A percentile compares a stretch with the other conserved stretches of the same genome.
Conservation (phyloP, 1,140 invertebrate genomes). For the Listronotus oregonensis region DNA sequence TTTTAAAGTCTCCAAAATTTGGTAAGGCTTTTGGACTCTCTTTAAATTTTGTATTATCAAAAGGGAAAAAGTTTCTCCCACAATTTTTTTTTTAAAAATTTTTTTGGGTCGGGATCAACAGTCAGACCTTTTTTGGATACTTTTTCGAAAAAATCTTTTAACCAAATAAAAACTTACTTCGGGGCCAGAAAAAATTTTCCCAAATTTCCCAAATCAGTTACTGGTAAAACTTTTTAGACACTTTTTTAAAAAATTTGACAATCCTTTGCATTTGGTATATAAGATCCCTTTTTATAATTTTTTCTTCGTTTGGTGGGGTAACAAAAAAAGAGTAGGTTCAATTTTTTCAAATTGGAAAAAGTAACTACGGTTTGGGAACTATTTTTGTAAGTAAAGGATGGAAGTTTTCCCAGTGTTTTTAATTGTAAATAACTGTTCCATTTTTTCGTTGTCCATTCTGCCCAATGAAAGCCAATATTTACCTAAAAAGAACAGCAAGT, state of each 20-base stretch:
- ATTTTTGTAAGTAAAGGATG: conserved; percentile 57
- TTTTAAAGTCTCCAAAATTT: conserved; percentile 34
- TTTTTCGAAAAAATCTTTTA: conserved; percentile 43
- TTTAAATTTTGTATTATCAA: conserved; percentile 39
- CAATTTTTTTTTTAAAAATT: conserved; percentile 39
- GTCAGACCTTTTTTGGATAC: conserved; percentile 31
- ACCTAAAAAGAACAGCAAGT: conserved; percentile 5
- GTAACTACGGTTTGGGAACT: conserved; percentile 52
- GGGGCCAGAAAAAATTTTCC: conserved; percentile 43
- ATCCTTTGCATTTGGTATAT: conserved; percentile 41
- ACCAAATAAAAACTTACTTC: conserved; percentile 45
- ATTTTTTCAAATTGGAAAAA: conserved; percentile 43
- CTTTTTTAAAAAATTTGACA: conserved; percentile 39
- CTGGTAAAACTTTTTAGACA: conserved; percentile 21
- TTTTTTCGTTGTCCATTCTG: conserved; percentile 54
- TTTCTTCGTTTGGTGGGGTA: conserved; percentile 43
- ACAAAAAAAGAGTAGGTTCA: conserved; percentile 37
- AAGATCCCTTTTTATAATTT: conserved; percentile 37
- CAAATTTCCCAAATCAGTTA: conserved; percentile 45
- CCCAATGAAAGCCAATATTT: conserved; percentile 60
- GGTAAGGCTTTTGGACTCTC: conserved; percentile 34
- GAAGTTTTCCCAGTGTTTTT: conserved; percentile 59
- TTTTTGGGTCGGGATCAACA: conserved; percentile 38
- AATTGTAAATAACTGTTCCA: conserved; percentile 55
- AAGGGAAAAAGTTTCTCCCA: conserved; percentile 42